phyloP scores from a whole-genome alignment of 2,888 invertebrate genomes.

The Macaria notata region DNA sequence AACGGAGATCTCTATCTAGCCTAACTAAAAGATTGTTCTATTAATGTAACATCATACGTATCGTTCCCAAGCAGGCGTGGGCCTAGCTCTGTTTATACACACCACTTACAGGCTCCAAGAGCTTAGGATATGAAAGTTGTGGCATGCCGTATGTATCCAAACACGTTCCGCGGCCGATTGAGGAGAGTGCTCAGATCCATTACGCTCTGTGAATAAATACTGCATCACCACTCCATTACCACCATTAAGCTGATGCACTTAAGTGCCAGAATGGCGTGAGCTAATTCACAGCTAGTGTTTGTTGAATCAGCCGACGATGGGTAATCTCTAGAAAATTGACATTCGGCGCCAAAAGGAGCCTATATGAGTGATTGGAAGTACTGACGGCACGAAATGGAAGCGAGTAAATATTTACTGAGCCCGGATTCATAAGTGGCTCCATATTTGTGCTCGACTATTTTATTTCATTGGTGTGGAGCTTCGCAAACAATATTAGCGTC shows the following conservation, averaged over 20 bases:
- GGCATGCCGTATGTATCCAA: conserved; percentile 59
- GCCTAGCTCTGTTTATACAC: conserved; percentile 38
- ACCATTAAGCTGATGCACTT: conserved; percentile 43
- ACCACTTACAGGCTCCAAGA: conserved; percentile 46
- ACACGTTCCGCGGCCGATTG: conserved; percentile 72
- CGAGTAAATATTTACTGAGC: conserved; percentile 63
- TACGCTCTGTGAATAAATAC: conserved; percentile 67
- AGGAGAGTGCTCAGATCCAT: conserved; percentile 72
- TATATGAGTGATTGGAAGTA: conserved; percentile 58
- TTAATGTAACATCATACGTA: conserved; percentile 39
- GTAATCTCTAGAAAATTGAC: conserved; percentile 71
- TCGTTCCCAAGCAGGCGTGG: conserved; percentile 24
- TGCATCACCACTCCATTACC: conserved; percentile 51
- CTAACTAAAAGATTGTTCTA: conserved; percentile 18
- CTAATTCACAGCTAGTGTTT: conserved; percentile 52
- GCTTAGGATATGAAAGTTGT: conserved; percentile 69
- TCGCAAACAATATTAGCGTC: conserved; percentile 21
- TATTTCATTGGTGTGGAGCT: conserved; percentile 16
- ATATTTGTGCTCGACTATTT: conserved; percentile 35
- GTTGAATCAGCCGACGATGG: conserved; percentile 49
- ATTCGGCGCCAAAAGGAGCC: conserved; percentile 69
- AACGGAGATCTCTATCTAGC: conserved; percentile 1
- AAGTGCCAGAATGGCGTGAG: conserved; percentile 44
- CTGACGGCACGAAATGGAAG: conserved; percentile 56
- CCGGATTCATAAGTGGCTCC: conserved; percentile 52